Evolutionary conservation across 2,113 vertebrate species (phyloP).

Genomic region (Turnix velox): DNA sequence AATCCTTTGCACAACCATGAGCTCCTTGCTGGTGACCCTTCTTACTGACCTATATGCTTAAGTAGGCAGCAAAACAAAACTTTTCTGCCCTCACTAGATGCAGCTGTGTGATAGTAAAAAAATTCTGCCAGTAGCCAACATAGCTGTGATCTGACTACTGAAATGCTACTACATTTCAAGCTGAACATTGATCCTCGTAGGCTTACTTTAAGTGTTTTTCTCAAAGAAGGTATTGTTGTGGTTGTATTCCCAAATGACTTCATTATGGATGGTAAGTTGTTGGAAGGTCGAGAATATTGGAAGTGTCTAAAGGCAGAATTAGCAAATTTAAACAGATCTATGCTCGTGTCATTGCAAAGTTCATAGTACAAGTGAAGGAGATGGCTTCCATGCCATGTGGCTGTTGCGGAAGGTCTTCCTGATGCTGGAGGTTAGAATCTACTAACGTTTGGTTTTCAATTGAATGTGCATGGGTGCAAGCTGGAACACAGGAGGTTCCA

Average conservation of each 20-base stretch:
- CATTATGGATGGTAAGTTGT: not conserved
- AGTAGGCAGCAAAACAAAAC: not conserved
- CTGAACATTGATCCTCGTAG: not conserved
- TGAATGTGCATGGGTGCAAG: too few relatives aligned
- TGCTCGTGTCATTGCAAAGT: not conserved
- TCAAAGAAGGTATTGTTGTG: not conserved
- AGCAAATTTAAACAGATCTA: not conserved
- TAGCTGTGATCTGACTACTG: not conserved
- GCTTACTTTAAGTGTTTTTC: not conserved
- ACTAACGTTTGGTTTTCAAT: not conserved
- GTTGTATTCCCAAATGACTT: not conserved
- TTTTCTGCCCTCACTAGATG: not conserved
- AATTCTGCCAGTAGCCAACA: not conserved
- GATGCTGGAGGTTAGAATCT: not conserved
- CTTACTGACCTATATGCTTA: not conserved
- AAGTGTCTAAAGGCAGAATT: not conserved
- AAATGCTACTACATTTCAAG: not conserved
- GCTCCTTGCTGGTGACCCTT: fast-evolving
- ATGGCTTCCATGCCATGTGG: not conserved
- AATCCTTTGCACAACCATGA: not conserved
- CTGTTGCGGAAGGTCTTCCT: not conserved
- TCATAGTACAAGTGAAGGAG: not conserved
- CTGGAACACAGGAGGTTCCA: too few relatives aligned
- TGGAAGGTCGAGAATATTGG: not conserved
- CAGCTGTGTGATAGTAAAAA: not conserved